phyloP scores from a whole-genome alignment of 2,113 vertebrate genomes.

The Gila orcuttii region DNA sequence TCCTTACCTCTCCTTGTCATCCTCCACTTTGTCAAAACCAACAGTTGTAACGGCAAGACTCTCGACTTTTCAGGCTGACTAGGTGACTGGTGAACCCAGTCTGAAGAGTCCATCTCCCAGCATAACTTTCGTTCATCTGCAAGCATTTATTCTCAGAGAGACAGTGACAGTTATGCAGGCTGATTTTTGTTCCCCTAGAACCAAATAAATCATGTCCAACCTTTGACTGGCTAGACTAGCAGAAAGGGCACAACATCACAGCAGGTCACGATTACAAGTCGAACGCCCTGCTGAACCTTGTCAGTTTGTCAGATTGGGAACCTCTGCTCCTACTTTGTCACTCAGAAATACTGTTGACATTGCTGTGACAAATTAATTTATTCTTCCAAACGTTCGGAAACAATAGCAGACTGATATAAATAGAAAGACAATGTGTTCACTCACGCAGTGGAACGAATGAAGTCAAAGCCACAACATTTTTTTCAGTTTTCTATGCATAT shows the following conservation, averaged over 20 bases:
- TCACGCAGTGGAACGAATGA: slow-evolving; percentile 16
- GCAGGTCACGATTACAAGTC: slow-evolving; percentile 55
- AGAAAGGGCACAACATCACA: slow-evolving; percentile 54
- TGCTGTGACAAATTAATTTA: slow-evolving; percentile 28
- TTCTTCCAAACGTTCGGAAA: slow-evolving; percentile 1
- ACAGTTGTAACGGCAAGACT: slow-evolving; percentile 36
- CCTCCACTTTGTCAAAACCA: slow-evolving; percentile 53
- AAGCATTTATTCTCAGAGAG: slow-evolving; percentile 41
- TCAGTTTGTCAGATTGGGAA: slow-evolving; percentile 34
- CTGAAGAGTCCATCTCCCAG: slow-evolving; percentile 33
- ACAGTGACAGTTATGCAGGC: slow-evolving; percentile 46
- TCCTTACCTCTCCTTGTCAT: slow-evolving; percentile 43
- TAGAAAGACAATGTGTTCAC: slow-evolving; percentile 1
- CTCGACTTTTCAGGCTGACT: slow-evolving; percentile 43
- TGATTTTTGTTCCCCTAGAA: slow-evolving; percentile 34
- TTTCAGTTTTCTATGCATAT: not conserved
- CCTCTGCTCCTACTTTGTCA: slow-evolving; percentile 5
- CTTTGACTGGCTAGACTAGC: slow-evolving; percentile 46
- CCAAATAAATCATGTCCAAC: slow-evolving; percentile 47
- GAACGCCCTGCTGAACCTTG: slow-evolving; percentile 44
- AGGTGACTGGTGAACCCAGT: slow-evolving; percentile 46
- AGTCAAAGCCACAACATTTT: not conserved
- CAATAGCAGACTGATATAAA: slow-evolving; percentile 20
- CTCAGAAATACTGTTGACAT: slow-evolving; percentile 1
- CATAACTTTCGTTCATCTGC: slow-evolving; percentile 45